Evolutionary conservation across 2,888 invertebrate species (phyloP).

Genomic region (Leptinotarsa juncta): DNA sequence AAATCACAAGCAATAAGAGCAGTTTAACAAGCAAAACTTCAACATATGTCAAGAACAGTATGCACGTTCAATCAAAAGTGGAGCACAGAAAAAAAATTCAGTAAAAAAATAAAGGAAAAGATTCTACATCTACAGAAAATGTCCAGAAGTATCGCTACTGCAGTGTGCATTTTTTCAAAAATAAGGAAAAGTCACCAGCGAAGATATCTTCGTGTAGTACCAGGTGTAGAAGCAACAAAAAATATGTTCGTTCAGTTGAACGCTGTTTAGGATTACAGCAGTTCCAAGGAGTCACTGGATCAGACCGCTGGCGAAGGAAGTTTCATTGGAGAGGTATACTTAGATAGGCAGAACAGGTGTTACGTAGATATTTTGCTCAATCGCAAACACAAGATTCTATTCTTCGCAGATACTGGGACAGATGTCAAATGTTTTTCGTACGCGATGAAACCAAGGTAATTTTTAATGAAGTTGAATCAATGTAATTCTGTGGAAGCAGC

Average conservation of each 20-base stretch:
- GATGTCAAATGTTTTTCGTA: background rate
- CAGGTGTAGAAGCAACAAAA: background rate
- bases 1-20: constrained; percentile 23
- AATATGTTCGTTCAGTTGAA: background rate
- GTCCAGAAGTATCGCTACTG: constrained; percentile 18
- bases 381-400: background rate
- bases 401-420: constrained; percentile 19
- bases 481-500: constrained; percentile 1
- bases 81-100: background rate
- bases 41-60: constrained; percentile 15
- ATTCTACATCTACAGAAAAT: background rate
- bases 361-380: constrained; percentile 24
- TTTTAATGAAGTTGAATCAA: background rate
- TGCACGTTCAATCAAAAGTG: constrained; percentile 9
- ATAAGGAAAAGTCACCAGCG: constrained; percentile 15
- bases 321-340: constrained; percentile 25
- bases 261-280: background rate
- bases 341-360: constrained; percentile 19
- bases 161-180: constrained; percentile 10
- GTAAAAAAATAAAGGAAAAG: background rate
- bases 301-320: background rate
- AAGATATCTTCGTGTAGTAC: constrained; percentile 23
- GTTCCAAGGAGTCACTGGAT: background rate
- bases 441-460: background rate
- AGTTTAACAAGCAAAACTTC: background rate